phyloP scores from a whole-genome alignment of 2,797 vertebrate species.

The Fistularia tabacaria region DNA sequence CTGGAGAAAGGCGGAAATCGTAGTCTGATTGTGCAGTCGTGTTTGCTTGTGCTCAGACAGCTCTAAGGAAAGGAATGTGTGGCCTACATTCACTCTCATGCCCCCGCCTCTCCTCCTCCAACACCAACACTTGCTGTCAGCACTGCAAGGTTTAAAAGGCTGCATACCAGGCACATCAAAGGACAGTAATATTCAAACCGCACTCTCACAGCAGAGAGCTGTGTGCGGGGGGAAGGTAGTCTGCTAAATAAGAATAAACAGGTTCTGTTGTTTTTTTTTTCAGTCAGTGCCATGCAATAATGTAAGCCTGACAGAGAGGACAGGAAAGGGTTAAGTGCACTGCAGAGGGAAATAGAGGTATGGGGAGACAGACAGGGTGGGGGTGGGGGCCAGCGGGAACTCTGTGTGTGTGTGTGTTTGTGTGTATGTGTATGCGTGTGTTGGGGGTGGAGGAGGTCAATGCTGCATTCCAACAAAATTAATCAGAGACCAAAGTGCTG shows the following conservation, averaged over 20 bases:
- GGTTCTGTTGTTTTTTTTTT: constrained; percentile 8
- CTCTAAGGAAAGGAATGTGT: constrained; percentile 73
- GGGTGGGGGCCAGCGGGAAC: constrained; percentile 13
- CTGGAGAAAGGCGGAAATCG: constrained; percentile 69
- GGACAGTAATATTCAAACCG: constrained; percentile 42
- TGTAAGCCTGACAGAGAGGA: constrained; percentile 38
- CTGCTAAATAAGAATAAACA: not conserved
- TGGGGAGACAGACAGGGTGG: constrained; percentile 35
- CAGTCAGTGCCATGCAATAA: constrained; percentile 22
- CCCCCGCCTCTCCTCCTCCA: constrained; percentile 42
- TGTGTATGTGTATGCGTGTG: not conserved
- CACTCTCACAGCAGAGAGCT: constrained; percentile 39
- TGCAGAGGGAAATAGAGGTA: constrained; percentile 49
- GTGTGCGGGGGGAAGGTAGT: constrained; percentile 7
- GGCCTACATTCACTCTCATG: constrained; percentile 67
- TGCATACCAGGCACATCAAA: constrained; percentile 56
- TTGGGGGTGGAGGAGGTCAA: constrained; percentile 15
- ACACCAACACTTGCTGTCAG: constrained; percentile 48
- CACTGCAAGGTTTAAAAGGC: constrained; percentile 46
- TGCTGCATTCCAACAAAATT: constrained; percentile 70
- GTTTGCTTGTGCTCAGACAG: constrained; percentile 68
- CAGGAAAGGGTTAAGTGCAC: constrained; percentile 71
- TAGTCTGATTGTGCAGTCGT: constrained; percentile 64
- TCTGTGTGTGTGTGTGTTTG: not conserved
- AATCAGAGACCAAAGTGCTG: constrained; percentile 78